These are phyloP conservation scores for Pyxicephalus adspersus DNA, from an alignment of 2,113 vertebrate species.

Conservation along the genomic window DNA sequence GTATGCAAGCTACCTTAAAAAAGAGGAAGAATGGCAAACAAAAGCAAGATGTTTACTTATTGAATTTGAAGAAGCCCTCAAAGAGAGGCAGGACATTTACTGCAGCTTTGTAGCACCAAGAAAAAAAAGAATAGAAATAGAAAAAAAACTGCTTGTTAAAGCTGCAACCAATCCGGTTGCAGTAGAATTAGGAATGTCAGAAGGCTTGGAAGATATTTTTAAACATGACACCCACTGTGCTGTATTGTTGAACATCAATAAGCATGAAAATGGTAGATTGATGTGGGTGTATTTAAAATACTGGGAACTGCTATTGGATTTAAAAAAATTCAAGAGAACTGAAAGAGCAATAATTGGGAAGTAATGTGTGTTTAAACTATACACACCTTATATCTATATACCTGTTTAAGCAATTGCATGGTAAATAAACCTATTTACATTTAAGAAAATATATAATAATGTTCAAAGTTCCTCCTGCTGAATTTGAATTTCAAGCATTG, in stretches of 20 bases:
- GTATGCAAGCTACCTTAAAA: conserved; percentile 75
- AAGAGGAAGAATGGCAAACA: conserved; percentile 79
- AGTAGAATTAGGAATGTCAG: conserved; percentile 75
- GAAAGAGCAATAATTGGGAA: conserved; percentile 77
- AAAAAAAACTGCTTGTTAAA: conserved; percentile 84
- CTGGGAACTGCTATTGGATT: conserved; percentile 84
- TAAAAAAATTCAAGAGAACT: conserved; percentile 81
- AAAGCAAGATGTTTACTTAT: conserved; percentile 74
- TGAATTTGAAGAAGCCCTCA: conserved; percentile 81
- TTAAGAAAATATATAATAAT: too few relatives aligned
- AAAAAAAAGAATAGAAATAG: conserved; percentile 79
- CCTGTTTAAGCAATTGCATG: too few relatives aligned
- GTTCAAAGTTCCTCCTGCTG: too few relatives aligned
- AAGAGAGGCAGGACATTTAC: conserved; percentile 87
- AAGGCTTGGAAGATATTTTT: conserved; percentile 89
- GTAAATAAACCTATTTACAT: too few relatives aligned
- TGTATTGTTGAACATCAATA: conserved; percentile 80
- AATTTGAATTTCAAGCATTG: too few relatives aligned
- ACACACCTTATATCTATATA: too few relatives aligned
- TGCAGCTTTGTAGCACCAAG: conserved; percentile 84
- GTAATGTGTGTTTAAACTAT: not conserved
- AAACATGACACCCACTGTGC: conserved; percentile 89
- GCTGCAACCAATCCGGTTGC: conserved; percentile 78
- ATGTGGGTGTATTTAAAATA: conserved; percentile 96
- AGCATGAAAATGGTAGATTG: conserved; percentile 84